Evolutionary conservation across 2,113 vertebrate species (phyloP), one percentile per base, ranked within the genome.

Genomic region (Scophthalmus maximus): DNA sequence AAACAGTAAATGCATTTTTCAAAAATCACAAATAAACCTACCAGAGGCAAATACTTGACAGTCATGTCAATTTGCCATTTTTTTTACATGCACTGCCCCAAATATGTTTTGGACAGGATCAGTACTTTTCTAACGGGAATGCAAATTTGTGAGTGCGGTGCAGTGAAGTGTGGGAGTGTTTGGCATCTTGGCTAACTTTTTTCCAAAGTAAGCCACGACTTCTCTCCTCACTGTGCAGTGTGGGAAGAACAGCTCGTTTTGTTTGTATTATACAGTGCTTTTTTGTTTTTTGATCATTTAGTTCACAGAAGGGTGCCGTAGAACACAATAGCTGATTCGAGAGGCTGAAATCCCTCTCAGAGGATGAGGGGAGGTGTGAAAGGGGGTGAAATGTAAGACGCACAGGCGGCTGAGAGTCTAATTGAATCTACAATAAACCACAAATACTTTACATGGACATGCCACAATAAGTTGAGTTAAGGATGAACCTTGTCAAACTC

Each of bases 181-280:
- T 76, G 64, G 82, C 62, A 61, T 68, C 65, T 57, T 78, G 53
- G 79, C 63, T 69, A 71, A 79, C 15, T 64, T 78, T 18, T 46
- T 84, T 60, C 77, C 49, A 61, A 81, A 85, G 66, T 88, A 85
- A 83, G 76, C 81, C 85, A 79, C 79, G 79, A 81, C 83, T 87
- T 67, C 50, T 83, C 56, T 86, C 78, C 68, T 74, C 66, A 17
- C 26, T 20, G 46, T 58, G 60, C 46, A 47, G 46, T 65, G 87
- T 84, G 74, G 81, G 87, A 88, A 79, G 85, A 86, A 59, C 62
- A 57, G 44, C 60, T 68, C 23, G 14, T 71, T 74, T 55, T 56
- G 22, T 78, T 79, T 82, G 51, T 44, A 55, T 68, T 67, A 30
- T 34, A n/a, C 51, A 52, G 25, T 12, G 7, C 9, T 5, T 34